Evolutionary conservation across 2,797 vertebrate species (phyloP), one percentile per base, ranked within the genome.

Genomic region (Micromesistius poutassou): DNA sequence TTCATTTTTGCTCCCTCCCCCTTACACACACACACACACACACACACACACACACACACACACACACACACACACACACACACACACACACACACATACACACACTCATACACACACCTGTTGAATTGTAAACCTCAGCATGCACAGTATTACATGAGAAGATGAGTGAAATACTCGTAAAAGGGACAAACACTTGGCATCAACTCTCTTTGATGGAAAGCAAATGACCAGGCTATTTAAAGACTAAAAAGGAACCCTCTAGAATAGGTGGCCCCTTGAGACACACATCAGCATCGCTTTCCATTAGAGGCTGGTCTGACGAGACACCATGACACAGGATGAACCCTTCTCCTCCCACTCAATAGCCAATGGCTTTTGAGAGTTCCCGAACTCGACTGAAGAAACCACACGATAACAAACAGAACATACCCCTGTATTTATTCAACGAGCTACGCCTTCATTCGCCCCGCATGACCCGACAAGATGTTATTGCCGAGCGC

Each of bases 241-340:
- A 25, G 2, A 8, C 62, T 4, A 68, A 28, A 68, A 28, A 25
- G 22, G 14, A 62, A 13, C 71, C 33, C 71, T 35, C 14, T 33
- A 36, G 30, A 33, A 33, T 72, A 19, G 31, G 33, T 35, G 0
- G 70, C 30, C 62, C 62, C 70, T 31, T 19, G 9, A 25, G 22
- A 71, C 68, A 71, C 68, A 35, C 68, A 71, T 71, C 68, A 30
- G 8, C 28, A 16, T 71, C 30, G 70, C 31, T 71, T 71, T 71
- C 70, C 70, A 71, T 71, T 5, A 30, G 30, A 4, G 30, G 70
- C 70, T 13, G 13, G 30, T 5, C 30, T 30, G 70, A 33, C 31
- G 13, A 30, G 70, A 28, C 33, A 25, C 33, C 72, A 25, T 28
- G 62, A 68, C 62, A 68, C 10, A 22, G 6, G 62, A 40, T 40